Evolutionary conservation across 2,797 vertebrate species (phyloP).

Genomic region (Chromobotia macracanthus): DNA sequence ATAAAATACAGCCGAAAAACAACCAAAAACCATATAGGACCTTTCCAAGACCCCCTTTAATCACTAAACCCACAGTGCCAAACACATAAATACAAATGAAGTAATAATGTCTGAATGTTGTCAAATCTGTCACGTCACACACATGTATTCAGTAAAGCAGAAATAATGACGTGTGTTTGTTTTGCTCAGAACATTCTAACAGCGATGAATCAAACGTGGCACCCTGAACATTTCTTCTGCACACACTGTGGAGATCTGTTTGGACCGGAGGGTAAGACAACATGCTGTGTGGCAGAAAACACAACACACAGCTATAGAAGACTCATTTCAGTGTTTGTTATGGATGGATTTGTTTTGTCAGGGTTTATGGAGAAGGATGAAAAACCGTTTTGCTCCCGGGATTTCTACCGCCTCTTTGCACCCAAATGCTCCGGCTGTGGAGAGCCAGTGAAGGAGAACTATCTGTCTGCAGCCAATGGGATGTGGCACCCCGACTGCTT

Average conservation of each 20-base stretch:
- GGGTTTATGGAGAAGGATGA: conserved; percentile 84
- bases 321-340: background rate
- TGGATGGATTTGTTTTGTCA: conserved; percentile 55
- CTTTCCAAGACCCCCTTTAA: too few relatives aligned
- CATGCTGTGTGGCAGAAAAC: background rate
- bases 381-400: conserved; percentile 86
- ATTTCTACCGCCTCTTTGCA: conserved; percentile 88
- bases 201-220: conserved; percentile 89
- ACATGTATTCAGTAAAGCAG: background rate
- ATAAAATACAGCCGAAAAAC: too few relatives aligned
- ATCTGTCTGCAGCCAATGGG: conserved; percentile 86
- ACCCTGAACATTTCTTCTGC: conserved; percentile 95
- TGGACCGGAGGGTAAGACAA: conserved; percentile 78
- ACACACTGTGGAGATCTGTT: conserved; percentile 84
- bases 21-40: too few relatives aligned
- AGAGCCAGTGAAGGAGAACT: conserved; percentile 79
- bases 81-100: too few relatives aligned
- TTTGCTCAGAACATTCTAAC: conserved; percentile 86
- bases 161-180: conserved; percentile 5
- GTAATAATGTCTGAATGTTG: background rate
- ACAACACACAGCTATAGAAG: background rate
- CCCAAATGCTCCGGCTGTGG: conserved; percentile 89
- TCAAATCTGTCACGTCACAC: background rate
- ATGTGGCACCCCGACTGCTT: conserved; percentile 93
- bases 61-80: too few relatives aligned